phyloP scores from a whole-genome alignment of 2,888 invertebrate genomes.

The Ditylenchus weischeri region DNA sequence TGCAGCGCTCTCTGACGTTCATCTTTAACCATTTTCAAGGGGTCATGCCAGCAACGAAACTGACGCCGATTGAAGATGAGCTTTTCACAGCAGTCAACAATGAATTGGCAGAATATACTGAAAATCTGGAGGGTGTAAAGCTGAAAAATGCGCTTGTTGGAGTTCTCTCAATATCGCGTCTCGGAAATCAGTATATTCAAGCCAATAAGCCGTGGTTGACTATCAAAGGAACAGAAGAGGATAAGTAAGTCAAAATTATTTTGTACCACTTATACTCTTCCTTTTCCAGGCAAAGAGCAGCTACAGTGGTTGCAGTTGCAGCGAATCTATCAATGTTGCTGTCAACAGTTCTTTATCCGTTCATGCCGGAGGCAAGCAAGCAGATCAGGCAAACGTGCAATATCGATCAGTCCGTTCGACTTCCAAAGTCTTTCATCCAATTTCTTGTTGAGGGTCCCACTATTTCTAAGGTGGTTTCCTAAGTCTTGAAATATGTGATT shows the following conservation, averaged over 20 bases:
- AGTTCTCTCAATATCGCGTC: constrained; percentile 77
- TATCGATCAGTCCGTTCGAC: constrained; percentile 45
- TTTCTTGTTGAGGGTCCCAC: constrained; percentile 76
- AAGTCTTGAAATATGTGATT: neutral
- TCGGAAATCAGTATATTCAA: constrained; percentile 97
- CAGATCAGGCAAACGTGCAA: constrained; percentile 50
- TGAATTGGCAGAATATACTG: constrained; percentile 45
- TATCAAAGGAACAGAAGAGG: constrained; percentile 77
- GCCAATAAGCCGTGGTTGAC: constrained; percentile 87
- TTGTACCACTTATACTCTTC: neutral
- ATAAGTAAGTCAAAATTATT: constrained; percentile 62
- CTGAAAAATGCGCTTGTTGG: constrained; percentile 38
- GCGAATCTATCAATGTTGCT: constrained; percentile 77
- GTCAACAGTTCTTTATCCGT: constrained; percentile 79
- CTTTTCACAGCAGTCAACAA: constrained; percentile 42
- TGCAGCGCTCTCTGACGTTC: constrained; percentile 85
- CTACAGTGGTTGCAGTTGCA: constrained; percentile 80
- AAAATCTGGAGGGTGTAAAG: constrained; percentile 48
- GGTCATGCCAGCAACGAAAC: constrained; percentile 48
- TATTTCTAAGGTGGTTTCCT: constrained; percentile 69
- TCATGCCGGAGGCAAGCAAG: constrained; percentile 72
- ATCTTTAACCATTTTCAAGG: constrained; percentile 75
- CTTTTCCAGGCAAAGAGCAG: constrained; percentile 67
- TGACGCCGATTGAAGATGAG: constrained; percentile 43
- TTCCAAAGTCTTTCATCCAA: constrained; percentile 59